A percentile compares a stretch with the other conserved stretches of the same genome.
Evolutionary conservation across 2,113 vertebrate species (phyloP).

Genomic region (Gavialis gangeticus): DNA sequence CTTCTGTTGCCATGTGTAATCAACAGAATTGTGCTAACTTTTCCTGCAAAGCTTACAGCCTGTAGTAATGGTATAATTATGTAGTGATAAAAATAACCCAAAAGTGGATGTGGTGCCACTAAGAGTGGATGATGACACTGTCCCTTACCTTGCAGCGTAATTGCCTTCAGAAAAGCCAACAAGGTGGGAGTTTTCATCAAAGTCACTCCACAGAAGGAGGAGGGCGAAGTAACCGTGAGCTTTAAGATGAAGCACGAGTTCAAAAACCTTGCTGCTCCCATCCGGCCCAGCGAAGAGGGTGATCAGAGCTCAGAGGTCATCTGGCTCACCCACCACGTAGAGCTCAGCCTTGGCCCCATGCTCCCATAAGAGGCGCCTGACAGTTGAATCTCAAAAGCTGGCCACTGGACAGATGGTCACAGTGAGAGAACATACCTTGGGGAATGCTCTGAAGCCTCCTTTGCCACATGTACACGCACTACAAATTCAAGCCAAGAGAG

Average conservation of each 20-base stretch:
- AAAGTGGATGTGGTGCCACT: neutral
- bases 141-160: constrained; percentile 79
- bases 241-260: constrained; percentile 98
- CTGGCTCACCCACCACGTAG: constrained; percentile 96
- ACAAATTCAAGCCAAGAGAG: neutral
- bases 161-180: constrained; percentile 98
- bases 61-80: fast-evolving
- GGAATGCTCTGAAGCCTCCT: constrained; percentile 57
- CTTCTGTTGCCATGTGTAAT: neutral
- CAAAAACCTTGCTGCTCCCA: constrained; percentile 91
- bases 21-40: neutral
- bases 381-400: neutral
- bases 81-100: fast-evolving
- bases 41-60: neutral
- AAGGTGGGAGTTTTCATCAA: constrained; percentile 99
- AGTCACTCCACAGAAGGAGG: constrained; percentile 93
- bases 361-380: constrained; percentile 77
- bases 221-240: constrained; percentile 90
- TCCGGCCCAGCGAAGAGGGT: constrained; percentile 88
- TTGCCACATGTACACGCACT: constrained; percentile 48
- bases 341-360: constrained; percentile 93
- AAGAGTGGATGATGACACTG: too few species aligned
- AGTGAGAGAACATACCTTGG: neutral
- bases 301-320: constrained; percentile 86
- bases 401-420: neutral